Percentiles rank a stretch among this genome's conserved stretches.
These are phyloP conservation scores for Entosphenus tridentatus DNA, from an alignment of 2,113 vertebrate species.

Conservation along the genomic window DNA sequence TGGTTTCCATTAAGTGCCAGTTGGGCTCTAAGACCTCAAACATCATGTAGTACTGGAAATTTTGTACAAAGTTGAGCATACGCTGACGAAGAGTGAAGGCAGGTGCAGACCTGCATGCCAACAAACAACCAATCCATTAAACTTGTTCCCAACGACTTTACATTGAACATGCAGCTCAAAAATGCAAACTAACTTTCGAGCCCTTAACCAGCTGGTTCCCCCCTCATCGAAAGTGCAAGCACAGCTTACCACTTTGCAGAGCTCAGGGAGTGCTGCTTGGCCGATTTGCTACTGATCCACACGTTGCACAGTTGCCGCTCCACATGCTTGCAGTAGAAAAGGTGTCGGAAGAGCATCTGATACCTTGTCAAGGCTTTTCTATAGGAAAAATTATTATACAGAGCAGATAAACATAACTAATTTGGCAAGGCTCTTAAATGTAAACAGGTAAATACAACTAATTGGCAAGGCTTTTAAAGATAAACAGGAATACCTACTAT, in stretches of 20 bases:
- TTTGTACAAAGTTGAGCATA: constrained; percentile 1
- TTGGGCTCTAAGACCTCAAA: constrained; percentile 4
- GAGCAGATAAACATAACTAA: too few relatives aligned
- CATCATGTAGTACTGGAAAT: constrained; percentile 3
- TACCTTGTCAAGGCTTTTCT: constrained; percentile 5
- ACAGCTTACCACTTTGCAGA: background rate
- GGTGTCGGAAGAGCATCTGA: constrained; percentile 2
- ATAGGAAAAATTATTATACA: too few relatives aligned
- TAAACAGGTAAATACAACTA: too few relatives aligned
- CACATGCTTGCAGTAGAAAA: constrained; percentile 4
- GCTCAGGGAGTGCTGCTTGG: background rate
- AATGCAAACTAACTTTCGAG: background rate
- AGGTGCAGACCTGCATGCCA: background rate
- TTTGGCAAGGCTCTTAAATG: too few relatives aligned
- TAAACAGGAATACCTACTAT: too few relatives aligned
- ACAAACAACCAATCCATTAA: background rate
- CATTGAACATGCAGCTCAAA: background rate
- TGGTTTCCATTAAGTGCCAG: constrained; percentile 4
- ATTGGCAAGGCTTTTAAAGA: too few relatives aligned
- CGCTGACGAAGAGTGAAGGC: constrained; percentile 1
- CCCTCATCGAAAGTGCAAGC: too few relatives aligned
- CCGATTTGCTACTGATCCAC: background rate
- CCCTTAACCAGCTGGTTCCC: too few relatives aligned
- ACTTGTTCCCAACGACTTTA: background rate
- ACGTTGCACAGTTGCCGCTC: constrained; percentile 4